Conservation (phyloP, 2,888 invertebrate genomes). For the Notodromas monacha region DNA sequence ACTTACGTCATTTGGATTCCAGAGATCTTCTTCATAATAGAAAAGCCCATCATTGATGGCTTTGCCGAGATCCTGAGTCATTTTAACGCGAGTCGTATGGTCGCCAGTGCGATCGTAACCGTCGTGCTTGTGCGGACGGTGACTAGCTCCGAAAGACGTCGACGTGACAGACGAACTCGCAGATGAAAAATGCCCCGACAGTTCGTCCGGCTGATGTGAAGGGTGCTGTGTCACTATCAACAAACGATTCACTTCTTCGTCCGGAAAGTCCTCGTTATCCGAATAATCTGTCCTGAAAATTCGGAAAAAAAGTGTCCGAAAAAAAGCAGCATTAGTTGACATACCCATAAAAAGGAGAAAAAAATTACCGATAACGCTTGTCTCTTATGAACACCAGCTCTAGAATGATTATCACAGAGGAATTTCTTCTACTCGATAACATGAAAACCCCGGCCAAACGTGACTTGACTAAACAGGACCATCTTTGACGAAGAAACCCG, state of each 20-base stretch:
- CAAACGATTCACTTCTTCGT: conserved; percentile 65
- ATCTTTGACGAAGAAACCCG: too few species aligned
- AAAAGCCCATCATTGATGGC: conserved; percentile 86
- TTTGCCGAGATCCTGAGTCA: conserved; percentile 70
- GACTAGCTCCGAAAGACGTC: conserved; percentile 11
- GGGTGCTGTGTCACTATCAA: conserved; percentile 62
- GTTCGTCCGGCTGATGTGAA: conserved; percentile 11
- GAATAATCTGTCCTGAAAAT: conserved; percentile 6
- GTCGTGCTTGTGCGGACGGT: conserved; percentile 40
- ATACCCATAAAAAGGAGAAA: too few species aligned
- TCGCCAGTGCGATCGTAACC: conserved; percentile 69
- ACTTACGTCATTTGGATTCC: conserved; percentile 26
- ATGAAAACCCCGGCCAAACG: too few species aligned
- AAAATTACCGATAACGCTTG: too few species aligned
- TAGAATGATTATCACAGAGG: too few species aligned
- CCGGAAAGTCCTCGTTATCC: conserved; percentile 57
- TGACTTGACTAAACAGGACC: too few species aligned
- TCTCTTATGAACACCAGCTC: too few species aligned
- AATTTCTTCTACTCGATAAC: too few species aligned
- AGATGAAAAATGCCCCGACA: conserved; percentile 13
- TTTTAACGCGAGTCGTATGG: conserved; percentile 59
- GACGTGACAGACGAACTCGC: conserved; percentile 6
- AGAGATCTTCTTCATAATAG: conserved; percentile 79
- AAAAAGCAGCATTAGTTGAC: too few species aligned
- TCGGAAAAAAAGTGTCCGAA: too few species aligned